Evolutionary conservation across 2,113 vertebrate species (phyloP).

Genomic region (Neodon shergylaensis): DNA sequence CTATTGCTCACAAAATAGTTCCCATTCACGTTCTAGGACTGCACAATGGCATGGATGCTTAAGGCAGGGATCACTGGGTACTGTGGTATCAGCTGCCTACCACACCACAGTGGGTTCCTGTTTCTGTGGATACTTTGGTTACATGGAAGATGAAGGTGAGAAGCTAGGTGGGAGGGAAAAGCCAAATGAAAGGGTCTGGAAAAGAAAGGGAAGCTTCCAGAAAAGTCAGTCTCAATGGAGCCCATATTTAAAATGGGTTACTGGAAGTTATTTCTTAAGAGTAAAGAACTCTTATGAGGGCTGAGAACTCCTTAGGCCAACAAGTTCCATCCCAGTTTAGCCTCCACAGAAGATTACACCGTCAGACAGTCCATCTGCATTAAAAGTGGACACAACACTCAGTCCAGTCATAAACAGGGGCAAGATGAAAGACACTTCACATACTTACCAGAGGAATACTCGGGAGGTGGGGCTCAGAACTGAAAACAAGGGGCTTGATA

Average conservation of each 20-base stretch:
- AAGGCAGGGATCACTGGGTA: background rate
- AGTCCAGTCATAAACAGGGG: background rate
- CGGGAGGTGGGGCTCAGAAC: background rate
- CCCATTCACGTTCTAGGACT: background rate
- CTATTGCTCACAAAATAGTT: background rate
- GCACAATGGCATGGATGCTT: background rate
- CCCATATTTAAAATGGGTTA: background rate
- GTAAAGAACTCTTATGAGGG: background rate
- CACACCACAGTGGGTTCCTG: rapidly evolving
- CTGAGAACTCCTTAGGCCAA: background rate
- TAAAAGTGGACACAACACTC: background rate
- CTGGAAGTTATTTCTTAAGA: background rate
- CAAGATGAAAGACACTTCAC: background rate
- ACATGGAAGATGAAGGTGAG: background rate
- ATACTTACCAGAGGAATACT: background rate
- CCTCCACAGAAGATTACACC: background rate
- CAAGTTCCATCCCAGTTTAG: background rate
- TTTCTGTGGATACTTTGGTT: background rate
- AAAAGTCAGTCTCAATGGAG: background rate
- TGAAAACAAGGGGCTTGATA: background rate
- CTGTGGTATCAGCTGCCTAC: background rate
- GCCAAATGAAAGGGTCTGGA: background rate
- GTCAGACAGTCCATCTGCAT: background rate
- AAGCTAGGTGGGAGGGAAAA: background rate
- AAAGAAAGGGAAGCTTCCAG: constrained; percentile 1